These are phyloP conservation scores for Neogale vison DNA, from an alignment of 2,113 vertebrate species.

Conservation along the genomic window DNA sequence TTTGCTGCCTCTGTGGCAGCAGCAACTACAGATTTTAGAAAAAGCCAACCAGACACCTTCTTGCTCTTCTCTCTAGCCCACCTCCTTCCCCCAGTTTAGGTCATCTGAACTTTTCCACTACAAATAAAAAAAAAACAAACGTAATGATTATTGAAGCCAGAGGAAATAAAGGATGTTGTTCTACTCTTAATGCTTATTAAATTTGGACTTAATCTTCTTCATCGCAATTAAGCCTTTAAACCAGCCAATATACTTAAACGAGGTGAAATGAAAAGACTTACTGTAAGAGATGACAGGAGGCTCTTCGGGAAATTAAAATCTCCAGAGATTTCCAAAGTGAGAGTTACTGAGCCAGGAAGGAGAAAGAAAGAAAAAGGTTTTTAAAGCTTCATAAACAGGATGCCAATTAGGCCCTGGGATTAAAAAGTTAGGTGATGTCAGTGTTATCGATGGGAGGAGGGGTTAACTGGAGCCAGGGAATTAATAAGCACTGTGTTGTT, in stretches of 20 bases:
- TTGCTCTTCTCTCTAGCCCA: constrained; percentile 32
- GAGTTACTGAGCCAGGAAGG: constrained; percentile 69
- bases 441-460: neutral
- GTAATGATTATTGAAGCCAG: constrained; percentile 62
- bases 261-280: constrained; percentile 78
- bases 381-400: constrained; percentile 72
- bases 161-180: constrained; percentile 71
- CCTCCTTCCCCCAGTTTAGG: constrained; percentile 55
- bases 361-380: constrained; percentile 63
- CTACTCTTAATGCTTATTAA: constrained; percentile 75
- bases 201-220: constrained; percentile 76
- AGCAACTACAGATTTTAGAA: constrained; percentile 3
- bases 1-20: neutral
- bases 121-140: constrained; percentile 46
- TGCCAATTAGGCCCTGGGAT: constrained; percentile 65
- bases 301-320: constrained; percentile 78
- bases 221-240: constrained; percentile 76
- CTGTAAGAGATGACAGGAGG: constrained; percentile 76
- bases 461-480: constrained; percentile 39
- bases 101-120: constrained; percentile 56
- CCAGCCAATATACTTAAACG: constrained; percentile 73
- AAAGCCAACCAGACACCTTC: constrained; percentile 44
- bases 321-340: constrained; percentile 71
- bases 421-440: constrained; percentile 66
- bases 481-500: constrained; percentile 43